Evolutionary conservation across 2,113 vertebrate genomes (phyloP).

Genomic region (Bombycilla garrulus): DNA sequence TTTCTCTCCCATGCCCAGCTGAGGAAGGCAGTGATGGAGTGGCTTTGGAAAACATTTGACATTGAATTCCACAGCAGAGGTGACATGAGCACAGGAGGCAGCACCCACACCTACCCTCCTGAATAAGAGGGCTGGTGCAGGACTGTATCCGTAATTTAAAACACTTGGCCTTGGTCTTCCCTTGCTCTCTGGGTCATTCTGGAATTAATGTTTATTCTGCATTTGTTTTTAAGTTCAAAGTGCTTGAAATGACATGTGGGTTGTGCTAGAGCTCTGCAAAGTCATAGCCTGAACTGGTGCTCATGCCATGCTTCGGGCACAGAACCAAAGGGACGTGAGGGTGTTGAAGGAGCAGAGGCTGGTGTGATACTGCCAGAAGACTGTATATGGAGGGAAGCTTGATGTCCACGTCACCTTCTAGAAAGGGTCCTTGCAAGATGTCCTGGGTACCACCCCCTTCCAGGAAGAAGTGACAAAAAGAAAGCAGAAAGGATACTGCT

Average conservation of each 20-base stretch:
- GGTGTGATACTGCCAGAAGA: neutral
- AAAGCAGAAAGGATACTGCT: neutral
- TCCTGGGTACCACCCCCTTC: neutral
- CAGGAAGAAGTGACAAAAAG: neutral
- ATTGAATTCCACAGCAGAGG: neutral
- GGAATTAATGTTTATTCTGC: neutral
- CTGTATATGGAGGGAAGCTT: neutral
- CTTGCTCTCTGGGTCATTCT: neutral
- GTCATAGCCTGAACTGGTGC: neutral
- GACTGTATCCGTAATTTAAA: neutral
- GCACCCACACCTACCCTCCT: neutral
- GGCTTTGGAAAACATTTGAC: neutral
- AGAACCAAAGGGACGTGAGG: neutral
- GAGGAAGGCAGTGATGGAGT: neutral
- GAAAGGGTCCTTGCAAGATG: fast-evolving
- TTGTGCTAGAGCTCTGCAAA: neutral
- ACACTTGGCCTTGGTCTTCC: neutral
- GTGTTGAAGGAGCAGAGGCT: neutral
- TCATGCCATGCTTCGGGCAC: neutral
- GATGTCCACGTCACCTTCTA: neutral
- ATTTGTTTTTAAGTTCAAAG: neutral
- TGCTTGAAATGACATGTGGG: neutral
- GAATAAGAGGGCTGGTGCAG: neutral
- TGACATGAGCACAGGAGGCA: neutral
- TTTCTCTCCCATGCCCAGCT: neutral